Base-by-base conservation (phyloP, 1,140 invertebrate genomes). In the Lanistes nyassanus region DNA sequence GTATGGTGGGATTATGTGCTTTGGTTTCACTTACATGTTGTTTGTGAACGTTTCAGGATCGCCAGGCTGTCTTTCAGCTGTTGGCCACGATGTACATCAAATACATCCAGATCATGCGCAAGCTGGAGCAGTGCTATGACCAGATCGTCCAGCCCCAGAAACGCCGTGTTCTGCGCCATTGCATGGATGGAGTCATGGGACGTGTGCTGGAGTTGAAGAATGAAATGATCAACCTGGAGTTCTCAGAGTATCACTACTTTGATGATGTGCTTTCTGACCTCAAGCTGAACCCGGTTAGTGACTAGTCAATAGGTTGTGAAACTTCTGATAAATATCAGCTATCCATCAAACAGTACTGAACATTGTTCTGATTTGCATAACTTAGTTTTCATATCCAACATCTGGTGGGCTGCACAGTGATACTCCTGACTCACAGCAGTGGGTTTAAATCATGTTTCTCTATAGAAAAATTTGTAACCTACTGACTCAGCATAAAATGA, bases 121-220 rank as follows among this genome's bases (percentile, higher is more conserved):
- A 92, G 76, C 84, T 98, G 16, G 93, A 95, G 83, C 89, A 92
- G 76, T 95, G 95, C 74, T 95, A 97, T 82, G 96, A 98, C 85
- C 96, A 96, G 90, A 92, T 97, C 73, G 91, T 97, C 37, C 97
- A 98, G 85, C 96, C 97, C 0, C 97, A 98, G 88, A 98, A 98
- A 86, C 90, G 96, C 58, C 83, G 94, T 39, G 89, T 98, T 4
- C 90, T 98, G 0, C 92, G 93, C 64, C 93, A 94, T 78, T 85
- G 97, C 2, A 86, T 98, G 0, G 95, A 97, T 86, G 92, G 93
- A 0, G 92, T 92, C 37, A 91, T 97, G 60, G 96, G 95, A 5
- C 91, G 96, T 64, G 84, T 92, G 11, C 76, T 92, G 11, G 92
- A 92, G 81, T 75, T 92, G 7, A 92, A 91, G 82, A 92, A 95